These are phyloP conservation scores for Entomobrya proxima DNA, from an alignment of 2,888 invertebrate genomes.

Conservation along the genomic window DNA sequence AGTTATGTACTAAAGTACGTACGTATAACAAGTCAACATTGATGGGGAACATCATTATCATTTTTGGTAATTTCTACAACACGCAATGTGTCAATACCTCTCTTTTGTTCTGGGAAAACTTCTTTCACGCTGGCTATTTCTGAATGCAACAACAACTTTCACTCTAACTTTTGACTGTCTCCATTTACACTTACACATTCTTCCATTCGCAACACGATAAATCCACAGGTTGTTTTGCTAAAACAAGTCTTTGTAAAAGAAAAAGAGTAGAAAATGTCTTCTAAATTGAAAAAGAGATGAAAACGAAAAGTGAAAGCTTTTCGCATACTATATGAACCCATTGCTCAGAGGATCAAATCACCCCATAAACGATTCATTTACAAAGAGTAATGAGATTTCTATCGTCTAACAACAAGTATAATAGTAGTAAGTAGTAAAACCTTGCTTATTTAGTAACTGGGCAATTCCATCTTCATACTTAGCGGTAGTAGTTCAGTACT, in stretches of 20 bases:
- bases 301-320: not conserved
- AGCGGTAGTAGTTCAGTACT: conserved; percentile 31
- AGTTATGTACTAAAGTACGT: not conserved
- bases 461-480: no score
- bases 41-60: not conserved
- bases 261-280: not conserved
- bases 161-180: not conserved
- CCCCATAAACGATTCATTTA: not conserved
- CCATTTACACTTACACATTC: not conserved
- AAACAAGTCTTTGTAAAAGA: not conserved
- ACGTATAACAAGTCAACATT: conserved; percentile 19
- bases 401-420: no score
- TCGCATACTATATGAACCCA: no score
- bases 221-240: not conserved
- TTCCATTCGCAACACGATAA: not conserved
- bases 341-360: no score
- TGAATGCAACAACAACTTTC: no score
- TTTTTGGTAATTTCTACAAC: not conserved
- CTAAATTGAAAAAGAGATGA: not conserved
- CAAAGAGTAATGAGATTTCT: not conserved
- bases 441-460: no score
- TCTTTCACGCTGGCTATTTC: not conserved
- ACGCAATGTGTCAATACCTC: not conserved
- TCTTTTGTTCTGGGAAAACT: not conserved
- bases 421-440: no score